Base-by-base conservation (phyloP, 2,797 vertebrate genomes). In the Corythornis leucogaster region DNA sequence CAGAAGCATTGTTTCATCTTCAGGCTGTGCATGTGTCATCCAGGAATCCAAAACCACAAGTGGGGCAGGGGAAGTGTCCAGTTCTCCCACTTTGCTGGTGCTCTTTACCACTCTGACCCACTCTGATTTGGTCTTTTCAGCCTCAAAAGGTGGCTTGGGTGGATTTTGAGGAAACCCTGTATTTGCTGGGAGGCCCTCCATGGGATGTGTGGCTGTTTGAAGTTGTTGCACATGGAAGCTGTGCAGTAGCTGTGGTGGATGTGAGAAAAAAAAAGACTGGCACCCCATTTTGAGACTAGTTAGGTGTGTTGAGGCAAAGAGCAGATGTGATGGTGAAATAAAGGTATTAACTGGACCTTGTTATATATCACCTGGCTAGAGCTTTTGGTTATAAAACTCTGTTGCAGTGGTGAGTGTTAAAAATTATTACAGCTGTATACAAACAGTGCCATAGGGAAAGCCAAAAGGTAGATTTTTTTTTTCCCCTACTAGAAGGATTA, bases 241-340 rank as follows among this genome's bases (percentile, higher is more conserved):
- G 8, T 48, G 28, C 46, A 43, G 1, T 28, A n/a, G 17, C 15
- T 57, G 19, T 50, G 7, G 48, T 84, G 14, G 3, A 78, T 85
- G 63, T 45, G 73, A 71, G 25, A 89, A 68, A 2, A 73, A 73
- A n/a, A 50, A 51, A 35, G 4, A 42, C 9, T 2, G 67, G 18
- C 31, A 22, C 15, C 0, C 0, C 6, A 1, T 45, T 62, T 45
- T 58, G 28, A 16, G 4, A 20, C 78, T 57, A 3, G 0, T 81
- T 57, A 3, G 0, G 2, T 1, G 1, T 12, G 7, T 59, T 77
- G 7, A 35, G 73, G 12, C 28, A 78, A 9, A 1, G 1, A 82
- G 33, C 26, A 57, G 28, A 26, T 51, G 30, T 12, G 87, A 9
- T 33, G 7, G 11, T 61, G 51, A 51, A 69, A 79, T 87, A 79